A percentile compares a stretch with the other conserved stretches of the same genome.
Evolutionary conservation across 2,888 invertebrate species (phyloP).

Genomic region (Pheosia tremula): DNA sequence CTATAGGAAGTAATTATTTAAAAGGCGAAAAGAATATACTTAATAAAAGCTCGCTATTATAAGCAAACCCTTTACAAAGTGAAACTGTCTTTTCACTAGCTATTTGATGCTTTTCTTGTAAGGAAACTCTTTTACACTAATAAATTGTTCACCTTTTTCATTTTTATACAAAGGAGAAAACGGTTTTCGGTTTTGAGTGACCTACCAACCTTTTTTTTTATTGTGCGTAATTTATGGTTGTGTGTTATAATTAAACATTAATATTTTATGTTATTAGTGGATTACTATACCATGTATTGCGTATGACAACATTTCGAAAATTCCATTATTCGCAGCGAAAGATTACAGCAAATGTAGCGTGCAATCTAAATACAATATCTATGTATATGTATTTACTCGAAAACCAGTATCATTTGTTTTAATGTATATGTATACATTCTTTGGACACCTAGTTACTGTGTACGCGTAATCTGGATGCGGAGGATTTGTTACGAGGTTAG

Average conservation of each 20-base stretch:
- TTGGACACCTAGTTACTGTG: neutral
- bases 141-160: slow-evolving; percentile 45
- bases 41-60: slow-evolving; percentile 39
- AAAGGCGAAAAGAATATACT: slow-evolving; percentile 23
- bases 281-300: no score
- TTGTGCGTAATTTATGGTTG: no score
- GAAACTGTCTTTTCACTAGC: slow-evolving; percentile 43
- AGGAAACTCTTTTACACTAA: slow-evolving; percentile 44
- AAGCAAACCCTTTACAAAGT: slow-evolving; percentile 37
- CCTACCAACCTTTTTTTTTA: slow-evolving; percentile 6
- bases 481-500: neutral
- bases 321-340: neutral
- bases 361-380: slow-evolving; percentile 4
- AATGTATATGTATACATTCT: neutral
- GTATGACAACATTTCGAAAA: slow-evolving; percentile 1
- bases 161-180: slow-evolving; percentile 18
- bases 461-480: neutral
- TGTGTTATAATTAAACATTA: no score
- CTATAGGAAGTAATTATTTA: slow-evolving; percentile 10
- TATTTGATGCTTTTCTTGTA: slow-evolving; percentile 41
- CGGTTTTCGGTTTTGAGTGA: slow-evolving; percentile 17
- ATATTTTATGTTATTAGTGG: no score
- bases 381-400: neutral
- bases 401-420: slow-evolving; percentile 1
- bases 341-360: neutral